A percentile compares a stretch with the other conserved stretches of the same genome.
These are phyloP conservation scores for Pterocles orientalis DNA, from an alignment of 2,113 vertebrate species.

Conservation along the genomic window DNA sequence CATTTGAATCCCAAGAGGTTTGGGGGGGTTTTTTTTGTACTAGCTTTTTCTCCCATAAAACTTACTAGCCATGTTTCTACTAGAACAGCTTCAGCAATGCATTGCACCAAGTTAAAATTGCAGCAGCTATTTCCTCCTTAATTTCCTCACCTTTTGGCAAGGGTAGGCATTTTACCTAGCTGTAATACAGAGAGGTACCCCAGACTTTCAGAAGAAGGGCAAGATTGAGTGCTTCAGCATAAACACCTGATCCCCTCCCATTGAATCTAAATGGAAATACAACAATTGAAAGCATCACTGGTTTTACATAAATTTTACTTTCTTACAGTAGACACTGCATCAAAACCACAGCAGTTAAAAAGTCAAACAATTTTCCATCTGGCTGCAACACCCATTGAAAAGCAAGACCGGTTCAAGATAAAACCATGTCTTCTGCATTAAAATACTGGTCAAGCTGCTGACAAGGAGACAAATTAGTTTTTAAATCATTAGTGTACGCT, in stretches of 20 bases:
- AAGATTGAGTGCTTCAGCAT: background rate
- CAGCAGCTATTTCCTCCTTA: background rate
- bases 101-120: background rate
- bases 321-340: background rate
- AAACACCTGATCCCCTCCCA: background rate
- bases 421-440: background rate
- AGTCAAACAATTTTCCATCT: slow-evolving; percentile 45
- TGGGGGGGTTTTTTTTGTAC: background rate
- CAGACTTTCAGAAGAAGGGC: background rate
- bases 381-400: background rate
- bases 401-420: background rate
- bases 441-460: slow-evolving; percentile 39
- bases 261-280: background rate
- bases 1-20: background rate
- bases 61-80: background rate
- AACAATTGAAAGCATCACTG: background rate
- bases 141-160: background rate
- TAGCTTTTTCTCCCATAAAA: background rate
- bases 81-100: background rate
- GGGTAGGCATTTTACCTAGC: background rate
- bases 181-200: background rate
- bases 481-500: slow-evolving; percentile 13
- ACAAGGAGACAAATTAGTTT: slow-evolving; percentile 42
- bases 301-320: slow-evolving; percentile 24
- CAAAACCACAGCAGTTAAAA: slow-evolving; percentile 23